Percentiles rank a stretch among this genome's conserved stretches.
phyloP scores from a whole-genome alignment of 2,113 vertebrate genomes.

The Lagopus muta region DNA sequence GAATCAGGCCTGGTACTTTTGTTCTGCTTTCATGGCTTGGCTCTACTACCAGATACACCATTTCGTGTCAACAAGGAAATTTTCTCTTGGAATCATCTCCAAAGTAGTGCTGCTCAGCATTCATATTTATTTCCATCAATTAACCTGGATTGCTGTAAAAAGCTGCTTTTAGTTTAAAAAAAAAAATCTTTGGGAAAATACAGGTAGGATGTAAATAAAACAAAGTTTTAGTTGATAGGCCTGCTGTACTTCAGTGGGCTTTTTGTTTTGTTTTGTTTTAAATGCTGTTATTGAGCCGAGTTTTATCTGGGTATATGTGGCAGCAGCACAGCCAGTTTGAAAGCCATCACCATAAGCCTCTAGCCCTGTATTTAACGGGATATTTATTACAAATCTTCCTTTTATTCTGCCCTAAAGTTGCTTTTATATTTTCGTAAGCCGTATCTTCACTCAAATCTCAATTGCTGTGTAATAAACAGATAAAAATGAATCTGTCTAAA shows the following conservation, averaged over 20 bases:
- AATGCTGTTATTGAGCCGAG: not conserved
- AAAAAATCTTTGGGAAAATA: not conserved
- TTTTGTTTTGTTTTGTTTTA: not conserved
- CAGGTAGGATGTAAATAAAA: not conserved
- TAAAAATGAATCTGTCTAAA: constrained; percentile 56
- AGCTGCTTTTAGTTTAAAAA: not conserved
- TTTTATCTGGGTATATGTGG: not conserved
- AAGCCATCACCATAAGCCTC: constrained; percentile 1
- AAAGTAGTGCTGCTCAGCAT: not conserved
- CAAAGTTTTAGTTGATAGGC: not conserved
- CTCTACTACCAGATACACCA: not conserved
- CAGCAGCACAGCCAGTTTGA: not conserved
- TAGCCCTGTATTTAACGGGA: not conserved
- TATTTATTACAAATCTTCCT: constrained; percentile 23
- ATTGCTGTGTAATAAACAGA: not conserved
- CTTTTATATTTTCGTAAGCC: constrained; percentile 6
- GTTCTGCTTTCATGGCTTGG: not conserved
- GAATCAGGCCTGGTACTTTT: constrained; percentile 19
- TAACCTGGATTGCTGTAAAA: not conserved
- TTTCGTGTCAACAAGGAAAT: accelerated
- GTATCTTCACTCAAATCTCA: not conserved
- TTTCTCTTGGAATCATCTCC: not conserved
- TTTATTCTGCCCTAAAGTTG: constrained; percentile 3
- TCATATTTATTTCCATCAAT: constrained; percentile 1
- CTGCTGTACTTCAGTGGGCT: not conserved